These are phyloP conservation scores for Planococcus citri DNA, from an alignment of 1,140 invertebrate species.

Conservation along the genomic window DNA sequence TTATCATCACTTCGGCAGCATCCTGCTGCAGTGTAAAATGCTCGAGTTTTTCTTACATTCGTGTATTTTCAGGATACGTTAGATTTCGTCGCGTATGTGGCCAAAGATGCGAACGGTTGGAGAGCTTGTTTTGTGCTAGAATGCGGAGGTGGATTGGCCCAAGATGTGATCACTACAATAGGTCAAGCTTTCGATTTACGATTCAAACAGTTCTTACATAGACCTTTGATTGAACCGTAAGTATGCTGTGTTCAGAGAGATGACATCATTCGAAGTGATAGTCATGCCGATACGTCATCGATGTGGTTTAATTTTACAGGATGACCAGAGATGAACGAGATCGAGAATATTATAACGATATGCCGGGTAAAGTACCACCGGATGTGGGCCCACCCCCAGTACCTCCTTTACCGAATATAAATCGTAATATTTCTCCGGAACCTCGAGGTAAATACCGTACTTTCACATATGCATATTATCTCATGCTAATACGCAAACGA, in stretches of 20 bases:
- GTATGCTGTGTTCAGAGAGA: too few species aligned
- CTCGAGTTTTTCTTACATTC: too few species aligned
- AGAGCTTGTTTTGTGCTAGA: conserved; percentile 94
- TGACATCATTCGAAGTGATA: too few species aligned
- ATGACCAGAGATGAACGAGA: conserved; percentile 43
- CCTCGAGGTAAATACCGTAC: not conserved
- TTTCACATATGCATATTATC: not conserved
- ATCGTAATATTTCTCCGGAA: conserved; percentile 5
- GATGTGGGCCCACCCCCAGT: conserved; percentile 55
- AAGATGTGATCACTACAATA: conserved; percentile 94
- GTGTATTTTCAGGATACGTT: conserved; percentile 70
- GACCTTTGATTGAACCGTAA: conserved; percentile 45
- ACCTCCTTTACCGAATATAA: conserved; percentile 41
- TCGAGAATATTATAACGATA: conserved; percentile 93
- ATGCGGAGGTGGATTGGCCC: conserved; percentile 75
- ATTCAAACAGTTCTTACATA: conserved; percentile 80
- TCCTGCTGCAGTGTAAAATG: too few species aligned
- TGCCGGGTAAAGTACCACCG: conserved; percentile 89
- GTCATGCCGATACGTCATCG: too few species aligned
- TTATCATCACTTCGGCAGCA: too few species aligned
- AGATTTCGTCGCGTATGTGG: conserved; percentile 95
- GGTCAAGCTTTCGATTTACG: conserved; percentile 94
- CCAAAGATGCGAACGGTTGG: conserved; percentile 78
- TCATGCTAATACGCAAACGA: not conserved
- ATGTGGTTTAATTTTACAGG: too few species aligned